Conservation (phyloP, 2,888 invertebrate species). For the Amiota mariae region DNA sequence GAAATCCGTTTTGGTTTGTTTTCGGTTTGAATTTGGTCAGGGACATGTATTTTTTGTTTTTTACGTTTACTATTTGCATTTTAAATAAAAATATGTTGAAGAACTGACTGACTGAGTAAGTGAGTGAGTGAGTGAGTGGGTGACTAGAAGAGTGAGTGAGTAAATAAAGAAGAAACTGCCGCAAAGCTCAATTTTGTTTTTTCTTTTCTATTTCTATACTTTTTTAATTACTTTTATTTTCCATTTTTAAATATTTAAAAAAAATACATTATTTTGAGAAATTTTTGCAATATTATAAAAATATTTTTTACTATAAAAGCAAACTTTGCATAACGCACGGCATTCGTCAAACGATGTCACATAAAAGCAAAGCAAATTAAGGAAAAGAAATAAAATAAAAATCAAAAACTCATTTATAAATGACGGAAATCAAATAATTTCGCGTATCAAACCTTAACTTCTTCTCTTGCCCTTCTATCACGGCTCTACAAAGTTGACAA, state of each 20-base stretch:
- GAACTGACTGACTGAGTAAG: no score
- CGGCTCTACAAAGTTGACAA: conserved; percentile 9
- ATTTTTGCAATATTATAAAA: no score
- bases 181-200: background rate
- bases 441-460: no score
- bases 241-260: background rate
- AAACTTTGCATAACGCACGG: no score
- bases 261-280: no score
- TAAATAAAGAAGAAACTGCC: no score
- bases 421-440: background rate
- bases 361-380: no score
- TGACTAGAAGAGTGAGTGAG: no score
- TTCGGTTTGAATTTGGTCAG: conserved; percentile 16
- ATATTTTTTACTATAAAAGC: no score
- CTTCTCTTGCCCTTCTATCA: no score
- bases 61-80: conserved; percentile 20
- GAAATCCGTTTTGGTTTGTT: background rate
- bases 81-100: conserved; percentile 20
- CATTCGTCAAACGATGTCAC: no score
- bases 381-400: background rate
- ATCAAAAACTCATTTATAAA: conserved; percentile 8
- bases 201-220: background rate
- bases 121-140: no score
- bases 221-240: conserved; percentile 10
- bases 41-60: background rate